A percentile compares a stretch with the other conserved stretches of the same genome.
These are phyloP conservation scores for Polydrusus pterygomalis DNA, from an alignment of 2,888 invertebrate genomes.

Conservation along the genomic window DNA sequence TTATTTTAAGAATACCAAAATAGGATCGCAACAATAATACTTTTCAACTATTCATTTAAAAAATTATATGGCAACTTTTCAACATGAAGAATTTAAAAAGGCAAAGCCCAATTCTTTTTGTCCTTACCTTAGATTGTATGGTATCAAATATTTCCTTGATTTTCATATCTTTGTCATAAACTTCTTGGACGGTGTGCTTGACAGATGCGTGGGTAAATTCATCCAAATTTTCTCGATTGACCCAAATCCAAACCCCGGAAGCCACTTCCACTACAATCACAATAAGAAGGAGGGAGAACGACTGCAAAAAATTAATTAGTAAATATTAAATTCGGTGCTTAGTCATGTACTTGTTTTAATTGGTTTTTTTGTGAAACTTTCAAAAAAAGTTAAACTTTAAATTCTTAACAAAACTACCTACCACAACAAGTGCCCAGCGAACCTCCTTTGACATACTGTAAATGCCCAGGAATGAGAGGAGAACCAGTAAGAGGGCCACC, in stretches of 20 bases:
- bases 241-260: conserved; percentile 85
- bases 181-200: conserved; percentile 78
- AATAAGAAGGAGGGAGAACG: conserved; percentile 84
- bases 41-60: too few species aligned
- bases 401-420: conserved; percentile 71
- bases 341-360: neutral
- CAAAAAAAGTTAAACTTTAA: too few species aligned
- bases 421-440: conserved; percentile 84
- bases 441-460: conserved; percentile 87
- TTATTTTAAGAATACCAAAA: too few species aligned
- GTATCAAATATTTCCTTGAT: conserved; percentile 80
- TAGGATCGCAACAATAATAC: too few species aligned
- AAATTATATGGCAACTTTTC: too few species aligned
- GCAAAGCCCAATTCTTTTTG: neutral
- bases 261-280: conserved; percentile 87
- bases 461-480: conserved; percentile 88
- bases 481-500: conserved; percentile 80
- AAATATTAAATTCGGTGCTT: neutral
- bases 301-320: conserved; percentile 73
- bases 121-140: conserved; percentile 77
- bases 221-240: conserved; percentile 80
- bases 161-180: conserved; percentile 75
- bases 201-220: conserved; percentile 79
- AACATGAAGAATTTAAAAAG: too few species aligned
- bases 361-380: neutral